These are phyloP conservation scores for Sturnus vulgaris DNA, from an alignment of 2,113 vertebrate genomes.

Conservation along the genomic window DNA sequence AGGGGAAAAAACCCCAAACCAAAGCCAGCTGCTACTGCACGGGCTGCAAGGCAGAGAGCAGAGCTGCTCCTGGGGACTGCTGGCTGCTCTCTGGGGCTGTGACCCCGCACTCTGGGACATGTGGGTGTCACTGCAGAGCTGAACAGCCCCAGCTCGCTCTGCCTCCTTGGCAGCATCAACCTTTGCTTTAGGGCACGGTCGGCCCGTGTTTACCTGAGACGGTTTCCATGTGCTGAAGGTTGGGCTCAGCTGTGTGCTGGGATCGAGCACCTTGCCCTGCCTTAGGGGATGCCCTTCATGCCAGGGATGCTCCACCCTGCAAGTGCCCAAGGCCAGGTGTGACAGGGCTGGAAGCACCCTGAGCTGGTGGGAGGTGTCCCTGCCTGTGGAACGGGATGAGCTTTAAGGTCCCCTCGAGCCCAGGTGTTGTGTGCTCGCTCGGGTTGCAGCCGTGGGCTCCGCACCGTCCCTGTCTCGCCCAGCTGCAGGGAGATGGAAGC, in stretches of 20 bases:
- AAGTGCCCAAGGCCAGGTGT: fast-evolving
- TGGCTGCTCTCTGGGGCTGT: not conserved
- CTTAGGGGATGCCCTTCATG: not conserved
- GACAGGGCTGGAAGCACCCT: not conserved
- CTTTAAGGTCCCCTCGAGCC: not conserved
- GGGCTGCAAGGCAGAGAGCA: not conserved
- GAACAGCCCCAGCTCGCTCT: not conserved
- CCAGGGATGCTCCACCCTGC: not conserved
- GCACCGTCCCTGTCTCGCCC: not conserved
- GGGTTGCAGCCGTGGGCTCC: not conserved
- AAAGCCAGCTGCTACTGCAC: not conserved
- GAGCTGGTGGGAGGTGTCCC: not conserved
- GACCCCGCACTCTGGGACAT: fast-evolving
- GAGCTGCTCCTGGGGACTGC: not conserved
- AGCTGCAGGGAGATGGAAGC: not conserved
- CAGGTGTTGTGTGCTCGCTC: not conserved
- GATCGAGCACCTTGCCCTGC: not conserved
- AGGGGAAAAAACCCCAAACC: not conserved
- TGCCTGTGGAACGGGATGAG: not conserved
- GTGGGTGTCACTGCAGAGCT: not conserved
- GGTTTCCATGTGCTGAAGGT: not conserved
- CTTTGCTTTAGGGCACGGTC: not conserved
- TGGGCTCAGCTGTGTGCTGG: not conserved
- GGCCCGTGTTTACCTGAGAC: fast-evolving
- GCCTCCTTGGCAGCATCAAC: not conserved